phyloP scores from a whole-genome alignment of 2,113 vertebrate species.

The Peromyscus californicus region DNA sequence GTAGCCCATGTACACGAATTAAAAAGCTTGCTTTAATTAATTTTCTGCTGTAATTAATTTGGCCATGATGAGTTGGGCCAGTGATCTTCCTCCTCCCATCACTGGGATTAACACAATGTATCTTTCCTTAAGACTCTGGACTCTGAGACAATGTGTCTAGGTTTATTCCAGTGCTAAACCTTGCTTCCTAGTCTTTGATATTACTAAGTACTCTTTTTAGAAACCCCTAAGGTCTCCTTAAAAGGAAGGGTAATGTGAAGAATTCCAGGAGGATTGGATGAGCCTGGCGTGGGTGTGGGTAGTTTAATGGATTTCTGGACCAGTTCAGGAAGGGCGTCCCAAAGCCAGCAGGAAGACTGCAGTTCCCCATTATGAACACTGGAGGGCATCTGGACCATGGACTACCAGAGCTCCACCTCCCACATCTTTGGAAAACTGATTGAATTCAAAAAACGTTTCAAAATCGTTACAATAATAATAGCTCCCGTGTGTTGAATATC shows the following conservation, averaged over 20 bases:
- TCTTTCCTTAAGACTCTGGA: background rate
- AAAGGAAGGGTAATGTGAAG: constrained; percentile 56
- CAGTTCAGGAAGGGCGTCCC: background rate
- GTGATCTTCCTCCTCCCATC: background rate
- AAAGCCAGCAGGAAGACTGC: background rate
- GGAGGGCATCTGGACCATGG: constrained; percentile 76
- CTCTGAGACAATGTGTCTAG: background rate
- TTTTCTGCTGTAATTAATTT: background rate
- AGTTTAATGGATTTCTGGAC: background rate
- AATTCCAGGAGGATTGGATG: constrained; percentile 44
- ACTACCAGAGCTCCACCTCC: constrained; percentile 22
- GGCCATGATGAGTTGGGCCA: background rate
- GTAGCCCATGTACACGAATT: background rate
- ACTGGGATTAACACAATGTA: background rate
- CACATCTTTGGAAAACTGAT: background rate
- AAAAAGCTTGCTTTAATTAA: background rate
- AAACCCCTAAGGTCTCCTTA: background rate
- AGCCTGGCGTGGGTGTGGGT: background rate
- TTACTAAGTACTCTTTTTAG: constrained; percentile 38
- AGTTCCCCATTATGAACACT: constrained; percentile 26
- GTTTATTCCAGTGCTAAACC: background rate
- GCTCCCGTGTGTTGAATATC: constrained; percentile 22
- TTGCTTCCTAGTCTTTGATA: background rate
- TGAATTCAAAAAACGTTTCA: constrained; percentile 60
- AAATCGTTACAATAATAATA: constrained; percentile 56